A percentile compares a stretch with the other conserved stretches of the same genome.
These are phyloP conservation scores for Pyrochroa serraticornis DNA, from an alignment of 2,888 invertebrate species.

Conservation along the genomic window DNA sequence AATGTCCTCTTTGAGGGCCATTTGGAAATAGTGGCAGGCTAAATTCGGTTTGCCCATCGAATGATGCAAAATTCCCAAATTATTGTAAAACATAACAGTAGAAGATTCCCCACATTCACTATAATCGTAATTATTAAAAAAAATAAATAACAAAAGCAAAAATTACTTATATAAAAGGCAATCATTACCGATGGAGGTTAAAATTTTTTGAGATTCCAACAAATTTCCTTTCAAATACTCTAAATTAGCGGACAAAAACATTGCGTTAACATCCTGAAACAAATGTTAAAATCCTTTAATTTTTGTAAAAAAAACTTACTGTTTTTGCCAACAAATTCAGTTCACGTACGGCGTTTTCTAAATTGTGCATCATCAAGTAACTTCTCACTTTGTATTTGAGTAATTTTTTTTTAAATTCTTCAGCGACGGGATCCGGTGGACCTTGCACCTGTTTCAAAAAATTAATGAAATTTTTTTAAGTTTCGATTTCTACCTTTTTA, in stretches of 20 bases:
- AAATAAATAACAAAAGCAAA: slow-evolving; percentile 13
- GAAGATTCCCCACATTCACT: slow-evolving; percentile 68
- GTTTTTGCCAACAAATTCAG: slow-evolving; percentile 56
- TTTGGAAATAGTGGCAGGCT: slow-evolving; percentile 79
- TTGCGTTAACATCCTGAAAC: slow-evolving; percentile 59
- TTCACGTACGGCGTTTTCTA: slow-evolving; percentile 59
- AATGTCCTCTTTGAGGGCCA: slow-evolving; percentile 77
- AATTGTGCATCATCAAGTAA: slow-evolving; percentile 63
- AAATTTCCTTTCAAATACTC: slow-evolving; percentile 70
- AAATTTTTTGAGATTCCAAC: slow-evolving; percentile 66
- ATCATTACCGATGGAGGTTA: slow-evolving; percentile 60
- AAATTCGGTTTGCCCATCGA: slow-evolving; percentile 81
- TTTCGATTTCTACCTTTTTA: slow-evolving; percentile 48
- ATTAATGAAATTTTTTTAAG: neutral
- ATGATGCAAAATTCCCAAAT: slow-evolving; percentile 81
- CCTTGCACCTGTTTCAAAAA: slow-evolving; percentile 39
- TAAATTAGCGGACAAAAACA: slow-evolving; percentile 67
- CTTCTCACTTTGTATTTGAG: slow-evolving; percentile 67
- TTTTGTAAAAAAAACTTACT: slow-evolving; percentile 40
- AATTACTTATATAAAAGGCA: slow-evolving; percentile 59
- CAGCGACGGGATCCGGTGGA: slow-evolving; percentile 56
- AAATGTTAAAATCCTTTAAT: slow-evolving; percentile 15
- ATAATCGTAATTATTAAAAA: slow-evolving; percentile 30
- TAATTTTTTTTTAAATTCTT: slow-evolving; percentile 62
- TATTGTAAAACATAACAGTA: slow-evolving; percentile 75